Percentiles rank a stretch among this genome's conserved stretches.
These are phyloP conservation scores for Aleiodes alternator DNA, from an alignment of 2,888 invertebrate species.

Conservation along the genomic window DNA sequence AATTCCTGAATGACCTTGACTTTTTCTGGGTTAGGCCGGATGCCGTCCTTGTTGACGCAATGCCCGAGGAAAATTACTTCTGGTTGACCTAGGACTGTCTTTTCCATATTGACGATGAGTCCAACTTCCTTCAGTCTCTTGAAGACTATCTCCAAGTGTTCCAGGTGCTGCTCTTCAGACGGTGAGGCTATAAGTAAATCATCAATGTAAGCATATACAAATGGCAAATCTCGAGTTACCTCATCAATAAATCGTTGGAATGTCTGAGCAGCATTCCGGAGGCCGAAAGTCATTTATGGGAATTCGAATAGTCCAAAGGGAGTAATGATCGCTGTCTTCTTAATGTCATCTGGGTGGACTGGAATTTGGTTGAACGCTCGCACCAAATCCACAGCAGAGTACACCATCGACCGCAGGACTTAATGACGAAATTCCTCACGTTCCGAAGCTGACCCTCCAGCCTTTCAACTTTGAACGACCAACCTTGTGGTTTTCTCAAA, in stretches of 20 bases:
- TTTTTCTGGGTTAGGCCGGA: background rate
- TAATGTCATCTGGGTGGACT: background rate
- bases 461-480: too few relatives aligned
- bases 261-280: conserved; percentile 71
- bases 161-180: conserved; percentile 26
- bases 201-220: conserved; percentile 45
- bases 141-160: conserved; percentile 32
- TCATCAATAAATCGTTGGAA: conserved; percentile 46
- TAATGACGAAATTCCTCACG: too few relatives aligned
- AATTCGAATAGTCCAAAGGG: conserved; percentile 57
- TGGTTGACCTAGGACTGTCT: conserved; percentile 19
- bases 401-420: too few relatives aligned
- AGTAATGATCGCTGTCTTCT: conserved; percentile 39
- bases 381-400: background rate
- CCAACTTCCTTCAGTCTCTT: conserved; percentile 34
- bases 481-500: too few relatives aligned
- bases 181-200: conserved; percentile 39
- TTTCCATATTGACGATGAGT: conserved; percentile 36
- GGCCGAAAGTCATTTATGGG: conserved; percentile 66
- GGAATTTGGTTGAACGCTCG: background rate
- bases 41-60: background rate
- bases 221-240: conserved; percentile 31
- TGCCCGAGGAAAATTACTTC: conserved; percentile 34
- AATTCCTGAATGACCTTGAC: background rate
- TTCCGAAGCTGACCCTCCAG: too few relatives aligned